phyloP scores from a whole-genome alignment of 2,113 vertebrate species.

The Mirza zaza region DNA sequence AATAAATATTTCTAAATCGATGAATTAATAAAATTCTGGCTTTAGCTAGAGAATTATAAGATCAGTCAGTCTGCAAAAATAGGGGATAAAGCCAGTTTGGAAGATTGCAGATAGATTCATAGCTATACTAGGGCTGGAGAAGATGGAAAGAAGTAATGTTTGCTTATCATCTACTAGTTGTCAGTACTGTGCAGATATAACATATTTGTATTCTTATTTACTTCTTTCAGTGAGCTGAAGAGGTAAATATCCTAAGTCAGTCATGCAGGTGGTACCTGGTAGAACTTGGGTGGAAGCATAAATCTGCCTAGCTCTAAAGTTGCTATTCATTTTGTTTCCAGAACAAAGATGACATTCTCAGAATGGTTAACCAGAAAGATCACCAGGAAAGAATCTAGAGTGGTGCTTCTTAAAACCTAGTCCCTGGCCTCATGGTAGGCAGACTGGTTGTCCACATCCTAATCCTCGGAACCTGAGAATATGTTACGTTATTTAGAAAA shows the following conservation, averaged over 20 bases:
- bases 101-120: background rate
- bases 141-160: background rate
- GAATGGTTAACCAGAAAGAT: background rate
- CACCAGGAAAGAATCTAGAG: background rate
- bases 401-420: background rate
- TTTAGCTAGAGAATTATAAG: conserved; percentile 2
- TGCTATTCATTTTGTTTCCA: conserved; percentile 17
- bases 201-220: background rate
- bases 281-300: conserved; percentile 9
- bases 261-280: background rate
- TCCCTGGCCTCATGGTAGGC: background rate
- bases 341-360: background rate
- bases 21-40: background rate
- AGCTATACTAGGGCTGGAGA: background rate
- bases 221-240: background rate
- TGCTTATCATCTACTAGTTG: background rate
- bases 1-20: background rate
- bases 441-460: background rate
- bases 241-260: background rate
- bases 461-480: background rate
- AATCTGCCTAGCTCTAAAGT: background rate
- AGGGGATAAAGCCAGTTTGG: background rate
- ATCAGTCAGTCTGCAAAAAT: background rate
- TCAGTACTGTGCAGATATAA: background rate
- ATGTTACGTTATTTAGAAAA: background rate